Percentiles rank a stretch among this genome's conserved stretches.
phyloP scores from a whole-genome alignment of 2,113 vertebrate species.

The Sterrhoptilus dennistouni region DNA sequence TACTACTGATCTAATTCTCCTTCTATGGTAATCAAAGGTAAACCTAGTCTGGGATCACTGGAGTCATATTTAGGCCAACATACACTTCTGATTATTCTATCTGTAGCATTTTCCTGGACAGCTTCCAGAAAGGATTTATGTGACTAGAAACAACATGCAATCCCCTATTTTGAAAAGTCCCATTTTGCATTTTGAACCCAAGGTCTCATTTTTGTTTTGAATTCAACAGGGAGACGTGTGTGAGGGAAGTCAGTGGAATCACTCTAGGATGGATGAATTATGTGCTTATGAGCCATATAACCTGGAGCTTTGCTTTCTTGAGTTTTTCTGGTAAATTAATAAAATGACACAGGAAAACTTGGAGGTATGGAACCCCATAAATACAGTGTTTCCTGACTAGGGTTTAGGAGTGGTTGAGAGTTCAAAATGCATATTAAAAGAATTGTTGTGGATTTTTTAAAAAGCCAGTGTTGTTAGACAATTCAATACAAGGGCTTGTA shows the following conservation, averaged over 20 bases:
- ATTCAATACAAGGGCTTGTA: background rate
- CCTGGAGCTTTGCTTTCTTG: background rate
- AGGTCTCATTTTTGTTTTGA: background rate
- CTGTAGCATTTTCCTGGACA: background rate
- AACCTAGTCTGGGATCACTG: background rate
- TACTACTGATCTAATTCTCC: background rate
- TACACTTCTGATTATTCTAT: background rate
- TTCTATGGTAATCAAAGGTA: background rate
- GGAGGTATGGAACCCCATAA: background rate
- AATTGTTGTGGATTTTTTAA: background rate
- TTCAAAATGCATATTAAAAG: background rate
- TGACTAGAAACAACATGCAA: background rate
- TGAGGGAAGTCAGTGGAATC: background rate
- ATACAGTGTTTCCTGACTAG: background rate
- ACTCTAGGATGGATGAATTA: background rate
- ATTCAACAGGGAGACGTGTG: background rate
- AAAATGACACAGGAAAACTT: background rate
- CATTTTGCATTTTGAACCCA: background rate
- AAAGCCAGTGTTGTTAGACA: background rate
- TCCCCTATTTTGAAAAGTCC: background rate
- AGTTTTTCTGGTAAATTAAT: background rate
- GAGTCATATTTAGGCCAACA: background rate
- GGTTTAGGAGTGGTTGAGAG: background rate
- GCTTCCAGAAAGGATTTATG: background rate
- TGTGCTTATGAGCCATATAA: background rate